phyloP scores from a whole-genome alignment of 2,113 vertebrate species.

The Peucedramus taeniatus region DNA sequence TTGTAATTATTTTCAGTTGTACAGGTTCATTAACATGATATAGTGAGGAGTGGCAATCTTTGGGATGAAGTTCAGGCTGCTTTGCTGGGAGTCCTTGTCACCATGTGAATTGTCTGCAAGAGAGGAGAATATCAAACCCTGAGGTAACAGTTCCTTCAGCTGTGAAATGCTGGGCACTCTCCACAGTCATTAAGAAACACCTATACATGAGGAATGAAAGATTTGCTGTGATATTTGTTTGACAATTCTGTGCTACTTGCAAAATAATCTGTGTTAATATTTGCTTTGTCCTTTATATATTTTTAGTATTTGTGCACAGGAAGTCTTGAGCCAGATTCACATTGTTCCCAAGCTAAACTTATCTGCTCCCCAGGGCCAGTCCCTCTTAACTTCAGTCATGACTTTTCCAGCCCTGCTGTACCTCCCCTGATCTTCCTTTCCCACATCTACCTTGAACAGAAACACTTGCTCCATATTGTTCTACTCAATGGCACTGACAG shows the following conservation, averaged over 20 bases:
- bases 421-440: neutral
- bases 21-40: neutral
- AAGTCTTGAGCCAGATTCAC: neutral
- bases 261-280: neutral
- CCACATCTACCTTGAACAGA: neutral
- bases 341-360: neutral
- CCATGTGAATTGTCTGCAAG: neutral
- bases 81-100: neutral
- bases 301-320: neutral
- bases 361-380: neutral
- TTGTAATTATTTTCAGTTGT: conserved; percentile 9
- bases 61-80: neutral
- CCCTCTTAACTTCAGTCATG: neutral
- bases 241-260: neutral
- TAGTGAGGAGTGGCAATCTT: neutral
- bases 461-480: neutral
- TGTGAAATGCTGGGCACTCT: neutral
- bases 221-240: neutral
- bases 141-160: neutral
- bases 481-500: neutral
- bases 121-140: neutral
- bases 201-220: neutral
- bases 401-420: neutral
- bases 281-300: neutral
- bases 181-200: neutral